Percentiles rank a stretch among this genome's conserved stretches.
These are phyloP conservation scores for Steromphala cineraria DNA, from an alignment of 2,888 invertebrate genomes.

Conservation along the genomic window DNA sequence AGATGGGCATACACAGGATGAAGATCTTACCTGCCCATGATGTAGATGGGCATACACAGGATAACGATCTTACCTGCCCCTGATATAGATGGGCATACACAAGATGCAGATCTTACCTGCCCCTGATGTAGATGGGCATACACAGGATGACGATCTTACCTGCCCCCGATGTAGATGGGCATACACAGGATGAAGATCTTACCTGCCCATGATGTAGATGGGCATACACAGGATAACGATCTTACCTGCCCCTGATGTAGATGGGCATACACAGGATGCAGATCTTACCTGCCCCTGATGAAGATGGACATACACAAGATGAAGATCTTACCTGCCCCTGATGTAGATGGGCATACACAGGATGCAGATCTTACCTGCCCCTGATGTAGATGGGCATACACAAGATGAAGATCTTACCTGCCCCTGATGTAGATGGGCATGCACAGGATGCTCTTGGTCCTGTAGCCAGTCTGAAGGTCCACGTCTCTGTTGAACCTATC, in stretches of 20 bases:
- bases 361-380: background rate
- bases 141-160: background rate
- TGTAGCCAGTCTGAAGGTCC: conserved; percentile 78
- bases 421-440: conserved; percentile 91
- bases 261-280: too few species aligned
- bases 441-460: conserved; percentile 86
- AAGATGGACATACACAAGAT: too few species aligned
- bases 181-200: conserved; percentile 34
- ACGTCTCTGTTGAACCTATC: conserved; percentile 83
- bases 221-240: conserved; percentile 79
- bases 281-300: too few species aligned
- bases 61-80: too few species aligned
- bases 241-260: too few species aligned
- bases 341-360: too few species aligned
- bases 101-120: too few species aligned
- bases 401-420: conserved; percentile 72
- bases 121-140: too few species aligned
- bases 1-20: conserved; percentile 83
- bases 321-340: too few species aligned
- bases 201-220: conserved; percentile 85
- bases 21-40: too few species aligned
- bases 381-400: background rate
- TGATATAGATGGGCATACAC: too few species aligned
- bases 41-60: too few species aligned
- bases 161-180: background rate